phyloP scores from a whole-genome alignment of 2,888 invertebrate genomes.

The Lottia scabra region DNA sequence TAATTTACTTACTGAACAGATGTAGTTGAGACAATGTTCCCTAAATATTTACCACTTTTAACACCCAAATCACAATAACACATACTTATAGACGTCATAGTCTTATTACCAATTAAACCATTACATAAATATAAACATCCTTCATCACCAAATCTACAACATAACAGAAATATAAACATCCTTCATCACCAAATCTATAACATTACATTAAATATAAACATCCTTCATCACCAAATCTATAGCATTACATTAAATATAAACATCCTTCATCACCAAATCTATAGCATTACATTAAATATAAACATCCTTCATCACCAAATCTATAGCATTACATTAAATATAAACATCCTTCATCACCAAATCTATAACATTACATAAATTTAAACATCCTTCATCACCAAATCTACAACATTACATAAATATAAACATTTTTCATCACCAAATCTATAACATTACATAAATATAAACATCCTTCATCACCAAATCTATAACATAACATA shows the following conservation, averaged over 20 bases:
- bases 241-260: too few relatives aligned
- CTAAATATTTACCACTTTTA: slow-evolving; percentile 58
- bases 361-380: too few relatives aligned
- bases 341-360: too few relatives aligned
- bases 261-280: too few relatives aligned
- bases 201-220: background rate
- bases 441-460: slow-evolving; percentile 54
- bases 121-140: slow-evolving; percentile 61
- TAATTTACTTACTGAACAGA: slow-evolving; percentile 63
- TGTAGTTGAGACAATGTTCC: slow-evolving; percentile 59
- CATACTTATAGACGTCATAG: slow-evolving; percentile 61
- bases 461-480: slow-evolving; percentile 52
- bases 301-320: too few relatives aligned
- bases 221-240: too few relatives aligned
- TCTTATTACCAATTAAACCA: slow-evolving; percentile 58
- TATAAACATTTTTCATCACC: background rate
- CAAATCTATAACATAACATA: slow-evolving; percentile 64
- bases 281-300: too few relatives aligned
- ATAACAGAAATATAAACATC: too few relatives aligned
- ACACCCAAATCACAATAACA: slow-evolving; percentile 64
- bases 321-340: too few relatives aligned
- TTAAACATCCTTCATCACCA: too few relatives aligned
- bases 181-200: too few relatives aligned
- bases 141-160: slow-evolving; percentile 65
- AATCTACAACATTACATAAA: too few relatives aligned